Evolutionary conservation across 2,797 vertebrate species (phyloP).

Genomic region (Rallus crepitans): DNA sequence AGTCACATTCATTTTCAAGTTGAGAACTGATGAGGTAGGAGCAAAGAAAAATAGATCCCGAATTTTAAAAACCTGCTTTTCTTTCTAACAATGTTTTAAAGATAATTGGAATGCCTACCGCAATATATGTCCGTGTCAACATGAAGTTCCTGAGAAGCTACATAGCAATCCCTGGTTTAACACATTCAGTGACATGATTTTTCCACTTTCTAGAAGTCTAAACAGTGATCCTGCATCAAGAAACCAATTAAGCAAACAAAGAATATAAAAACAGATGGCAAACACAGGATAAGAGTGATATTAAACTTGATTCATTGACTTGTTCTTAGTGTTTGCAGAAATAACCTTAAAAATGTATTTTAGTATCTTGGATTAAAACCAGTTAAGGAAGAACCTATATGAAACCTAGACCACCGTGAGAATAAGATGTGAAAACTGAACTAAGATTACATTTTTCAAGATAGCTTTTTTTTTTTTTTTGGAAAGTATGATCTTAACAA

Average conservation of each 20-base stretch:
- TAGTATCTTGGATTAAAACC: neutral
- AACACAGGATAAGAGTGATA: neutral
- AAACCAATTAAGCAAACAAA: constrained; percentile 5
- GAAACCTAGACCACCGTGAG: neutral
- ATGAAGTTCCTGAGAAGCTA: neutral
- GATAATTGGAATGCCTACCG: neutral
- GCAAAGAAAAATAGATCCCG: neutral
- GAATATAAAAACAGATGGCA: constrained; percentile 10
- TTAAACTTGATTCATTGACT: neutral
- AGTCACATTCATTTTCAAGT: neutral
- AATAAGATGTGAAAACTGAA: neutral
- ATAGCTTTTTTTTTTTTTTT: constrained; percentile 39
- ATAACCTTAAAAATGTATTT: constrained; percentile 59
- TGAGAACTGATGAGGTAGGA: neutral
- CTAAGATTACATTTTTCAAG: neutral
- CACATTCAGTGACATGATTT: neutral
- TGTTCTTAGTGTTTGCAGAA: neutral
- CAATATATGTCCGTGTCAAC: neutral
- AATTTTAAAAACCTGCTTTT: neutral
- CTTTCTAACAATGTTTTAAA: neutral
- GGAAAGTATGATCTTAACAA: neutral
- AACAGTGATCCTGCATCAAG: neutral
- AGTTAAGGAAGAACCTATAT: neutral
- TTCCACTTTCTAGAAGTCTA: neutral
- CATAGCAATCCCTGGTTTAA: neutral